Evolutionary conservation across 2,113 vertebrate species (phyloP).

Genomic region (Nannospalax galili): DNA sequence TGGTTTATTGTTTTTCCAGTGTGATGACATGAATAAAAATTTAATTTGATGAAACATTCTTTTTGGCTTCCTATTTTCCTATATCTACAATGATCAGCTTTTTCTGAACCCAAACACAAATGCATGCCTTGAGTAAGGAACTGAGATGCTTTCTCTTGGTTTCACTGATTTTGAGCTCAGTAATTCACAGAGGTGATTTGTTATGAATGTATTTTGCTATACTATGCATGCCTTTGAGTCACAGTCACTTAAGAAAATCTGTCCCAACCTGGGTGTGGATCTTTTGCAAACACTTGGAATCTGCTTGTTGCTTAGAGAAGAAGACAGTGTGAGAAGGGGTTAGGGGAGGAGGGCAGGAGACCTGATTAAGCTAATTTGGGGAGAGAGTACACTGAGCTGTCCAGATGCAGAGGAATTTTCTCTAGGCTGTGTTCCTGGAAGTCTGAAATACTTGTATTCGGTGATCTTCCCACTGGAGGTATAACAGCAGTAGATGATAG

Average conservation of each 20-base stretch:
- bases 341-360: background rate
- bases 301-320: background rate
- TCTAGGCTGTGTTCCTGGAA: background rate
- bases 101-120: conserved; percentile 47
- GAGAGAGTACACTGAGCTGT: background rate
- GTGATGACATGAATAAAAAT: background rate
- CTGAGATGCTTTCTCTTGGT: background rate
- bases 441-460: background rate
- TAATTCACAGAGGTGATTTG: background rate
- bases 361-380: background rate
- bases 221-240: background rate
- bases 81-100: background rate
- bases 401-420: background rate
- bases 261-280: background rate
- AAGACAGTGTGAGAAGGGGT: background rate
- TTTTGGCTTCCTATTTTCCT: background rate
- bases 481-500: background rate
- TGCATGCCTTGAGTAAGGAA: background rate
- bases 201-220: background rate
- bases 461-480: background rate
- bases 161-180: background rate
- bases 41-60: conserved; percentile 4
- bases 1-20: background rate
- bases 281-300: background rate
- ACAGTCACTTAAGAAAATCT: background rate